Evolutionary conservation across 2,888 invertebrate genomes (phyloP).

Genomic region (Pterostichus niger): DNA sequence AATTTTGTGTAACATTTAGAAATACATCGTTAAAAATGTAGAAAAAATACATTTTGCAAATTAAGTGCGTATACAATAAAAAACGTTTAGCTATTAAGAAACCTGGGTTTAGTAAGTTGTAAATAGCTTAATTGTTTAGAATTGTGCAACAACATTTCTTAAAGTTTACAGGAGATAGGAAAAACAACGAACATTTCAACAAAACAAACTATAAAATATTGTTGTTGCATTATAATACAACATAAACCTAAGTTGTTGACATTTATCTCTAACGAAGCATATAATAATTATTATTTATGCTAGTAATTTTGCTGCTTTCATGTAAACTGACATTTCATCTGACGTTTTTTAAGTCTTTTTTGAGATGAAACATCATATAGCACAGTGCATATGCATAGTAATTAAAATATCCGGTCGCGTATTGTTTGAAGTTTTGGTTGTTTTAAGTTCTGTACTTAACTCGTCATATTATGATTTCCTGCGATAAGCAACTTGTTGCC

Average conservation of each 20-base stretch:
- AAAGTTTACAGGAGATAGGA: constrained; percentile 12
- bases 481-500: constrained; percentile 17
- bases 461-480: constrained; percentile 30
- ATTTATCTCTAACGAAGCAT: constrained; percentile 26
- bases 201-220: not conserved
- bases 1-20: not conserved
- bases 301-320: not conserved
- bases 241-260: not conserved
- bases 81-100: constrained; percentile 29
- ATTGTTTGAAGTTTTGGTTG: constrained; percentile 29
- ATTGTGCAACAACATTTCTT: constrained; percentile 15
- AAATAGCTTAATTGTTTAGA: constrained; percentile 25
- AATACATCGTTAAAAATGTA: constrained; percentile 1
- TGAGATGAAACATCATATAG: constrained; percentile 20
- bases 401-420: constrained; percentile 43
- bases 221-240: no score
- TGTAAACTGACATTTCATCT: constrained; percentile 23
- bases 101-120: constrained; percentile 20
- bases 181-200: no score
- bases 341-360: constrained; percentile 22
- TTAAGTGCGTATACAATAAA: constrained; percentile 26
- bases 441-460: not conserved
- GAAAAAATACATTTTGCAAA: not conserved
- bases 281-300: not conserved
- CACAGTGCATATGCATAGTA: constrained; percentile 12